Base-by-base conservation (phyloP, 2,113 vertebrate species). In the Tinamus guttatus region DNA sequence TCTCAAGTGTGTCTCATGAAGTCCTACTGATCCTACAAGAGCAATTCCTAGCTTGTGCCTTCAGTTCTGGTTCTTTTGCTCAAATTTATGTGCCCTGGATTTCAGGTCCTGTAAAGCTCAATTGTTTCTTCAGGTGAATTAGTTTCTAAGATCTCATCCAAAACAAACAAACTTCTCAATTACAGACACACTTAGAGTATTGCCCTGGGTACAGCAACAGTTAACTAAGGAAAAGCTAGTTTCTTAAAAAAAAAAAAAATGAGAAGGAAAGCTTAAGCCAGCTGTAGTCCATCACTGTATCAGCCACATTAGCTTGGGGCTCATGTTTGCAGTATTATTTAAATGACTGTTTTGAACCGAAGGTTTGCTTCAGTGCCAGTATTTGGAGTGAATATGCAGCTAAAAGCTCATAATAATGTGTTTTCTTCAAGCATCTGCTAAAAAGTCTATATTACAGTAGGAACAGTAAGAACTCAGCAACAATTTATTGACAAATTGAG, bases 51-150 rank as follows among this genome's bases (percentile, higher is more conserved):
- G 17, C 32, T 81, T 75, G 60, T 19, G 58, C 40, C 52, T 36
- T 14, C 52, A 79, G 30, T 69, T 87, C 16, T 47, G 28, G 25
- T 71, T 89, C 77, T 60, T 49, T 7, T 65, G 51, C 40, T 58
- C 32, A 68, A 32, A 20, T 71, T 5, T 84, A 7, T 16, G 16
- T 75, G n/a, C 56, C 52, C 58, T 69, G 38, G 60, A 68, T 65
- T 79, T 93, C 60, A 47, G 84, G 40, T 93, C 52, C 54, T 16
- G 5, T 43, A 80, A 40, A 40, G 16, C 45, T 92, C 71, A 59
- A 27, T 88, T 83, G 51, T 68, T 87, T 94, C 92, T 94, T 87
- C 71, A 91, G 78, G 28, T 65, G 87, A 96, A 38, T 63, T 67
- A 40, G 24, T 63, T 85, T 38, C 77, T 93, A 80, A 78, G 13